Evolutionary conservation across 2,888 invertebrate species (phyloP).

Genomic region (Campoplex capitator): DNA sequence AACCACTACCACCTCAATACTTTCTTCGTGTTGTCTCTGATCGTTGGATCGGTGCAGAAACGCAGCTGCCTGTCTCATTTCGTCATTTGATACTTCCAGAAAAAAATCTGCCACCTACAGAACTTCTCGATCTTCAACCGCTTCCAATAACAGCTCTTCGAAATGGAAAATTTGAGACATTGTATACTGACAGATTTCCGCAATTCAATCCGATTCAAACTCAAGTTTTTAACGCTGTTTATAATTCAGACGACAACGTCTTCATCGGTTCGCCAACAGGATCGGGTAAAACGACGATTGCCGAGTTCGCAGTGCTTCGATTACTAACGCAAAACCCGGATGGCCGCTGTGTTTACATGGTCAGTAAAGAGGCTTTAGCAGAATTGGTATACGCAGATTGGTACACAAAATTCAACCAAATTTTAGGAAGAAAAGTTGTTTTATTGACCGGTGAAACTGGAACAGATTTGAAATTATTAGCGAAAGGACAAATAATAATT

Average conservation of each 20-base stretch:
- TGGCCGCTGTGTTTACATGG: constrained; percentile 97
- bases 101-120: constrained; percentile 99
- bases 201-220: constrained; percentile 99
- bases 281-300: constrained; percentile 97
- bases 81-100: constrained; percentile 98
- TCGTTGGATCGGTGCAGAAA: constrained; percentile 97
- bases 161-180: constrained; percentile 93
- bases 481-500: constrained; percentile 97
- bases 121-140: constrained; percentile 98
- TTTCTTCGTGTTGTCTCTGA: constrained; percentile 96
- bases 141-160: constrained; percentile 96
- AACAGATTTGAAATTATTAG: constrained; percentile 96
- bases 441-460: constrained; percentile 98
- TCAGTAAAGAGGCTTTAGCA: constrained; percentile 96
- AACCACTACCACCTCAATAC: constrained; percentile 99
- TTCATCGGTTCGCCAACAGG: constrained; percentile 97
- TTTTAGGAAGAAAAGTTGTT: constrained; percentile 94
- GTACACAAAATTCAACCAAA: constrained; percentile 94
- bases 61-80: constrained; percentile 98
- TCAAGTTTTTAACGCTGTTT: constrained; percentile 98
- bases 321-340: constrained; percentile 90
- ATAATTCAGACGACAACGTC: constrained; percentile 99
- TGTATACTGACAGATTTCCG: constrained; percentile 94
- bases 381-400: constrained; percentile 96
- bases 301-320: constrained; percentile 97